Evolutionary conservation across 92 coral and sea anemone genomes (phyloP), one percentile per base, ranked within the genome.

Genomic region (Zoanthus sansibaricus): DNA sequence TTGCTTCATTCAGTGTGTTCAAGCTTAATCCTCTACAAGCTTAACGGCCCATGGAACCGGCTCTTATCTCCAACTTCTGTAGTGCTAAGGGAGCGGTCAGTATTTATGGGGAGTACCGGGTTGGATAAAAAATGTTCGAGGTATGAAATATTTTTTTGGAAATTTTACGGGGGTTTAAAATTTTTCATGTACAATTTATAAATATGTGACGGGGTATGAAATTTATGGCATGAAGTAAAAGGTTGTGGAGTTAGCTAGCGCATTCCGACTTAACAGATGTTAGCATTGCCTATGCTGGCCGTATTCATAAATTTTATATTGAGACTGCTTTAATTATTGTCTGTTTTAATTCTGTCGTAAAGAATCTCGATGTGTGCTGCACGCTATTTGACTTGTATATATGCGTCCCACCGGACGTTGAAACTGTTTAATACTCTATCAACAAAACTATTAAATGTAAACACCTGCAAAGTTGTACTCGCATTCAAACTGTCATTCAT

Each of bases 401-500:
- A 75, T 17, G 64, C 64, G 79, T 75, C 79, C 79, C 79, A 48
- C 66, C 79, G 79, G 46, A 75, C 48, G 64, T 75, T 75, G 42
- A 75, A 75, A 51, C 79, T 75, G n/a, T n/a, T n/a, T n/a, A 33
- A 11, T 49, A 76, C 51, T 48, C 78, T 74, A 74, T 74, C 78
- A 74, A 74, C 78, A 74, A 46, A 74, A 45, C 62, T 75, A 52
- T 5, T 44, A 48, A 49, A 42, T 33, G 80, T 76, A 76, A n/a
- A n/a, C n/a, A n/a, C 80, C 80, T 64, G 18, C 80, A 76, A 51
- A 76, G 80, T 76, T 42, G 62, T 76, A 51, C 80, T 76, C 80
- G 80, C 80, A 76, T 51, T 76, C 80, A 76, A 44, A 76, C 80
- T 51, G 49, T 76, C 66, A 52, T 76, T 76, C 80, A 76, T 76